Conservation (phyloP, 2,113 vertebrate species). For the Gambusia holbrooki region DNA sequence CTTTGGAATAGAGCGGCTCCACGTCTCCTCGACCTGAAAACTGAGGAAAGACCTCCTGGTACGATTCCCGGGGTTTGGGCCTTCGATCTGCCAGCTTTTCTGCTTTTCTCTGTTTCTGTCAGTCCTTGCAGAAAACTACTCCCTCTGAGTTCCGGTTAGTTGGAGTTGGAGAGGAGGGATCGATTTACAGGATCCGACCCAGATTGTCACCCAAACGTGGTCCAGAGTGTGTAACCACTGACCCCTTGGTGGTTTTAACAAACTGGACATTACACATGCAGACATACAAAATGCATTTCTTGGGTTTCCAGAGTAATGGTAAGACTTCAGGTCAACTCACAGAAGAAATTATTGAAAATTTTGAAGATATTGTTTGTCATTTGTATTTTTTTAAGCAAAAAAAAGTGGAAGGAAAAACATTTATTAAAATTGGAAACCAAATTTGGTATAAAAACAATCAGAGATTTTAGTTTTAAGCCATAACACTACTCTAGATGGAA, state of each 20-base stretch:
- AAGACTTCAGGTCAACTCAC: no score
- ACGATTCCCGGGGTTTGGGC: slow-evolving; percentile 14
- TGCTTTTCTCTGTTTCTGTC: slow-evolving; percentile 16
- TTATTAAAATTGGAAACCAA: no score
- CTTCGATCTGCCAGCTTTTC: slow-evolving; percentile 18
- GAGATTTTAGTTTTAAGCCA: no score
- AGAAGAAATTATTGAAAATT: no score
- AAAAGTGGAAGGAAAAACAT: no score
- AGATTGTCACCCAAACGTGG: slow-evolving; percentile 55
- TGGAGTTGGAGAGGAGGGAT: slow-evolving; percentile 25
- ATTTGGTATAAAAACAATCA: no score
- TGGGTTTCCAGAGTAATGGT: no score
- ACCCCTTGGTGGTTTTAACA: slow-evolving; percentile 1
- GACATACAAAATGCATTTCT: not conserved
- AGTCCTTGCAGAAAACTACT: slow-evolving; percentile 6
- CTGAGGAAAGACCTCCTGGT: slow-evolving; percentile 24
- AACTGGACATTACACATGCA: slow-evolving; percentile 20
- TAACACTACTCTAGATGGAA: no score
- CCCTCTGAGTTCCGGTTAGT: slow-evolving; percentile 50
- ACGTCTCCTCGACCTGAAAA: slow-evolving; percentile 31
- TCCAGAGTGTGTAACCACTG: slow-evolving; percentile 32
- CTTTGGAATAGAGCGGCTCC: slow-evolving; percentile 37
- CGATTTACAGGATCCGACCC: slow-evolving; percentile 40
- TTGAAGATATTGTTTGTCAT: no score
- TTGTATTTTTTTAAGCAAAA: no score